A percentile compares a stretch with the other conserved stretches of the same genome.
These are phyloP conservation scores for Chydorus sphaericus DNA, from an alignment of 2,888 invertebrate species.

Conservation along the genomic window DNA sequence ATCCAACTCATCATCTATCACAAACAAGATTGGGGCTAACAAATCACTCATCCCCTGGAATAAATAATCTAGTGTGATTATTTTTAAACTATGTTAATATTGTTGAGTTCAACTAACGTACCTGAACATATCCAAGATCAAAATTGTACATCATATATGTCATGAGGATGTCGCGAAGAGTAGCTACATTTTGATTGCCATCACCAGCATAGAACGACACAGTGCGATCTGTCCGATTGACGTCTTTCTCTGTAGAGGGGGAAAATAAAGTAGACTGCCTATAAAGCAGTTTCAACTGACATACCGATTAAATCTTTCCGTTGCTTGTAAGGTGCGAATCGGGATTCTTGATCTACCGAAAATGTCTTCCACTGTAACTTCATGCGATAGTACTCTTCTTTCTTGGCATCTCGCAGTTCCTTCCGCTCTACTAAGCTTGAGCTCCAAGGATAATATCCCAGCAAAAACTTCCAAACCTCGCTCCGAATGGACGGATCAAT, in stretches of 20 bases:
- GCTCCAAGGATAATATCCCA: slow-evolving; percentile 76
- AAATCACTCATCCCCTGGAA: slow-evolving; percentile 89
- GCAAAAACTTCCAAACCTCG: slow-evolving; percentile 87
- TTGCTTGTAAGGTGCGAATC: slow-evolving; percentile 76
- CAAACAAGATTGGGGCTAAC: slow-evolving; percentile 74
- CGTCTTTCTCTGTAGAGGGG: slow-evolving; percentile 78
- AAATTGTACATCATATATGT: slow-evolving; percentile 99
- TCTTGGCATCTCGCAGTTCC: slow-evolving; percentile 50
- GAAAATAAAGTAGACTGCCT: too few species aligned
- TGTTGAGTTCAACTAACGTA: too few species aligned
- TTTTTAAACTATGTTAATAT: background rate
- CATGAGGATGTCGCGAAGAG: slow-evolving; percentile 84
- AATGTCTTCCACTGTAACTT: slow-evolving; percentile 93
- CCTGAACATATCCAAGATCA: slow-evolving; percentile 82
- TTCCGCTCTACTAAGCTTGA: slow-evolving; percentile 56
- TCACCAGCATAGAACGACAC: slow-evolving; percentile 86
- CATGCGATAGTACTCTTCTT: slow-evolving; percentile 83
- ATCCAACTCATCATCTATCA: slow-evolving; percentile 85
- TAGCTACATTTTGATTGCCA: slow-evolving; percentile 69
- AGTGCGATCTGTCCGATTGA: slow-evolving; percentile 83
- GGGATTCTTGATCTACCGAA: slow-evolving; percentile 66
- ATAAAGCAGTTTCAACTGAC: background rate
- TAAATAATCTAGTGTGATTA: background rate
- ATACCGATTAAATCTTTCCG: slow-evolving; percentile 74
- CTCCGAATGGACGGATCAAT: slow-evolving; percentile 55